Base-by-base conservation (phyloP, 2,888 invertebrate species). In the Calameuta pallipes region DNA sequence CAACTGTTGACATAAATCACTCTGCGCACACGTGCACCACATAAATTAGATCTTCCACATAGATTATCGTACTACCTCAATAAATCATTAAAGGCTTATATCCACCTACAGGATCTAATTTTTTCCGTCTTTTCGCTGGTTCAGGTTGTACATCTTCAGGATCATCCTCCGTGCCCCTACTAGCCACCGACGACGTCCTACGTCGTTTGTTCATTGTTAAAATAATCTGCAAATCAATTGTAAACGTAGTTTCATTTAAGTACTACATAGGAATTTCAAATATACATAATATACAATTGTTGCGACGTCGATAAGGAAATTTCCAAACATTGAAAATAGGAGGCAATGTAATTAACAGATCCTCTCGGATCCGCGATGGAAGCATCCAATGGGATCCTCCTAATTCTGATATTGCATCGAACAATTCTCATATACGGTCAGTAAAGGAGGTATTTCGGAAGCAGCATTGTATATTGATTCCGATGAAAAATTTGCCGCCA, bases 1-100 rank as follows among this genome's bases (percentile, higher is more conserved):
- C 69, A 99, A 92, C 89, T 97, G 98, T 91, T 98, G 98, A 87
- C 97, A 97, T 82, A 97, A 93, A 92, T 97, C 97, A 85, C 95
- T 94, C 95, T 96, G 90, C 70, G 93, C 92, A 56, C 6, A 31
- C 1, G 6, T 71, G 71, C 71, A 12, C 33, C 71, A 31, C 31
- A 15, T 15, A 1, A 71, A 31, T 71, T 34, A 71, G 1, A 71
- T 71, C n/a, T 71, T 71, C 9, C 23, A 23, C 23, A 9, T 23
- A 2, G 56, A 56, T 56, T 9, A 56, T 56, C 56, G 23, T 56
- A 56, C 2, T 23, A 56, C 1, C 31, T 31, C 12, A 31, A 31
- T 11, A 71, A 71, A 31, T 71, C 23, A 34, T 73, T 71, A 36
- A 81, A 15, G 13, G 15, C 6, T 41, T 31, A 68, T 75, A 71